Percentiles rank a stretch among this genome's conserved stretches.
Evolutionary conservation across 2,888 invertebrate species (phyloP).

Genomic region (Caenorhabditis zanzibari): DNA sequence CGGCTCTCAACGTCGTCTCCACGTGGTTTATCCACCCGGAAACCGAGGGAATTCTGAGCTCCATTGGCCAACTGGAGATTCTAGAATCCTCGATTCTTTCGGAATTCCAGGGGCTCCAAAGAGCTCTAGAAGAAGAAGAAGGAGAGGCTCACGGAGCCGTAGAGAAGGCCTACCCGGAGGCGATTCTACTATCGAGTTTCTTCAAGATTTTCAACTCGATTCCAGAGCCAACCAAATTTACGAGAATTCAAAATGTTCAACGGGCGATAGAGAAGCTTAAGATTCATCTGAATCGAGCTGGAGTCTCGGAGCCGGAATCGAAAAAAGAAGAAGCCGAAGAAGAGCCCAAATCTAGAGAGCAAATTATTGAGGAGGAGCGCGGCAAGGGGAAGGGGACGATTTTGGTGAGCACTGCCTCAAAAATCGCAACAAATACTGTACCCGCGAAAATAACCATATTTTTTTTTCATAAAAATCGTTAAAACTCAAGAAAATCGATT

Average conservation of each 20-base stretch:
- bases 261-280: conserved; percentile 1
- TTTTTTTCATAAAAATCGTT: no score
- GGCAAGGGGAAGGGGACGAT: neutral
- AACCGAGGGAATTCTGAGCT: conserved; percentile 6
- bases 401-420: conserved; percentile 12
- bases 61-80: neutral
- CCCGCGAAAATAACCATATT: conserved; percentile 5
- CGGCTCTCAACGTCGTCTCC: conserved; percentile 45
- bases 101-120: neutral
- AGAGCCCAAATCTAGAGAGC: conserved; percentile 25
- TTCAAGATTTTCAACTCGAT: conserved; percentile 56
- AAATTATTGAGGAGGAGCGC: conserved; percentile 34
- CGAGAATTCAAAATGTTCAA: neutral
- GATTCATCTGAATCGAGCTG: neutral
- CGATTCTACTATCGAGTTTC: conserved; percentile 68
- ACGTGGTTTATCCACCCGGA: conserved; percentile 34
- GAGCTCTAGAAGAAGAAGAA: neutral
- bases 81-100: conserved; percentile 36
- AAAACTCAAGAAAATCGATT: no score
- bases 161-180: conserved; percentile 54
- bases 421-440: no score
- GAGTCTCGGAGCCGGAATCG: neutral
- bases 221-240: conserved; percentile 1
- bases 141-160: neutral
- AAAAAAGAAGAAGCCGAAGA: neutral